Base-by-base conservation (phyloP, 2,113 vertebrate genomes). In the Aphyosemion australe region DNA sequence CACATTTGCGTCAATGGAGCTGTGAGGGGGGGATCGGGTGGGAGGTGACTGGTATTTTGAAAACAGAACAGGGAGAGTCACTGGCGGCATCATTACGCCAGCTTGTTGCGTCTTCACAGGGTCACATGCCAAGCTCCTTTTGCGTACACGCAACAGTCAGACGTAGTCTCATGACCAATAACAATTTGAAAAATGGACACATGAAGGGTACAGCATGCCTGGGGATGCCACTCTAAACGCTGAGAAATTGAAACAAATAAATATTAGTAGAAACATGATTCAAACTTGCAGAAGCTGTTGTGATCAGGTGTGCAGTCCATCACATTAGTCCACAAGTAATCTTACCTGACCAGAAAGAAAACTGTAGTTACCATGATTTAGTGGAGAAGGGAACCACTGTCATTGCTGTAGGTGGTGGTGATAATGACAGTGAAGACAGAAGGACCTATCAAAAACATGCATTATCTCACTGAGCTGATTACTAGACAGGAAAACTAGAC, bases 1-100 rank as follows among this genome's bases (percentile, higher is more conserved):
- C 87, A 88, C 83, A 84, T 88, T 88, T 90, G 84, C 86, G 65
- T 90, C 89, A 91, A 79, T 49, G 7, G 55, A 54, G 74, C 74
- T 68, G 68, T 8, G 65, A 84, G 71, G 80, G 26, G n/a, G 26
- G 83, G 71, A 88, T 82, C 77, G 86, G 82, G 80, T 70, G 67
- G 72, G 87, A 78, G 74, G 83, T 63, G 74, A 77, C 70, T 78
- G 76, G 51, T 64, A 79, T 87, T 82, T 87, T 87, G 73, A 78
- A 83, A 85, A 87, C 71, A 83, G 65, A 79, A 83, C 65, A 69
- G 65, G 54, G 13, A 73, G 67, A 87, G 82, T 87, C 73, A 75
- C 48, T 42, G 77, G 81, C 77, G 72, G 77, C 80, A 84, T 87
- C 82, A 78, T 79, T 86, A 79, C 49, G 34, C 83, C 83, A 75